Conservation (phyloP, 2,113 vertebrate species). For the Odocoileus hemionus region DNA sequence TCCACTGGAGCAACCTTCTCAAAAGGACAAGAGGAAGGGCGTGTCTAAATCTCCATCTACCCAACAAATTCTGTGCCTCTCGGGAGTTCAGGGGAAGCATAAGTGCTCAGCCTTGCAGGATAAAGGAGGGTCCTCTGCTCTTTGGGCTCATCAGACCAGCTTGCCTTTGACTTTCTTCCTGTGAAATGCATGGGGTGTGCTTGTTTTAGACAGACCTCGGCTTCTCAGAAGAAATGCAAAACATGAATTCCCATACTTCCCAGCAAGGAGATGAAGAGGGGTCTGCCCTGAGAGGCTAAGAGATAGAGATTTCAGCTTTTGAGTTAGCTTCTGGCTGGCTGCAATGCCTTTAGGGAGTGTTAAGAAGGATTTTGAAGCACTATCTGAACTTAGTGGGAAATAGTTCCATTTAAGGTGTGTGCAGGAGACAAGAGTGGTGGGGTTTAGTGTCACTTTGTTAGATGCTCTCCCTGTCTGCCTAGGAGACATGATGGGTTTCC, state of each 20-base stretch:
- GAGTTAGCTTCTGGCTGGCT: too few relatives aligned
- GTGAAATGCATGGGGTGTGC: neutral
- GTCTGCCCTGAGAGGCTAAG: neutral
- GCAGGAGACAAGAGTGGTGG: neutral
- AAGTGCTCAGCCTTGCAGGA: neutral
- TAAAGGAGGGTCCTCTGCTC: neutral
- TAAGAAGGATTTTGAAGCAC: neutral
- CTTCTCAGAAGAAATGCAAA: neutral
- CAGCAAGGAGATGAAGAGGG: neutral
- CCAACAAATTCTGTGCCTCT: neutral
- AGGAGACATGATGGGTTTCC: neutral
- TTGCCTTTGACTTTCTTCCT: neutral
- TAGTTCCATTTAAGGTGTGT: neutral
- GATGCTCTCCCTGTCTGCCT: neutral
- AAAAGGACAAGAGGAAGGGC: neutral
- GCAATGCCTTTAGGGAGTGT: rapidly evolving
- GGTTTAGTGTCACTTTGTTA: neutral
- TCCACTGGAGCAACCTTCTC: neutral
- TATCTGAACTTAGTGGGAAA: neutral
- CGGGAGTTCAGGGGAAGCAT: neutral
- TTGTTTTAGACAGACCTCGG: neutral
- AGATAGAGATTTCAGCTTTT: neutral
- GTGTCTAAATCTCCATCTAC: neutral
- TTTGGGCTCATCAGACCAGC: neutral
- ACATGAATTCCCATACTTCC: neutral